phyloP scores from a whole-genome alignment of 2,797 vertebrate species.

The Pangasius larnaudii region DNA sequence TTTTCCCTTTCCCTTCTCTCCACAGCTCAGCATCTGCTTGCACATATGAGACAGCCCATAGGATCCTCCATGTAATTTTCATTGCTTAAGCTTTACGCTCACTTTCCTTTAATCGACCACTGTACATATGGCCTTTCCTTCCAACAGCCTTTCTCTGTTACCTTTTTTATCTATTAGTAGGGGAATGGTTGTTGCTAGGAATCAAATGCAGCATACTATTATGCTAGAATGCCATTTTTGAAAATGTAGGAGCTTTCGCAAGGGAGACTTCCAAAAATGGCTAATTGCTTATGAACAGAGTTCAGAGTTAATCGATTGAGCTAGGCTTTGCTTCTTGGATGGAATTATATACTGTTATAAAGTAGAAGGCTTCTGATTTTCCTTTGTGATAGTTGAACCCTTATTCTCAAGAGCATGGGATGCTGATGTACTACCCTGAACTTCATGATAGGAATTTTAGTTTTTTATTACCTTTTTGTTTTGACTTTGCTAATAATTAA shows the following conservation, averaged over 20 bases:
- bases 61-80: slow-evolving; percentile 72
- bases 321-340: slow-evolving; percentile 10
- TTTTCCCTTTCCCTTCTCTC: slow-evolving; percentile 64
- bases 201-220: slow-evolving; percentile 68
- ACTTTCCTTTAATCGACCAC: slow-evolving; percentile 66
- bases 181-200: slow-evolving; percentile 79
- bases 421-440: slow-evolving; percentile 8
- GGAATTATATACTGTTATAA: slow-evolving; percentile 10
- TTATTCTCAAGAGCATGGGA: slow-evolving; percentile 20
- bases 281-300: slow-evolving; percentile 43
- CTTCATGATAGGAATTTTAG: not conserved
- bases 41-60: slow-evolving; percentile 72
- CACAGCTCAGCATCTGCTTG: slow-evolving; percentile 79
- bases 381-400: not conserved
- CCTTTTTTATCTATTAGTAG: slow-evolving; percentile 62
- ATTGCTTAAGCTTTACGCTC: slow-evolving; percentile 77
- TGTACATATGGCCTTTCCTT: slow-evolving; percentile 72
- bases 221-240: slow-evolving; percentile 57
- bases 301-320: slow-evolving; percentile 42
- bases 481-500: not conserved
- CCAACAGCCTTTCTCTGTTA: slow-evolving; percentile 66
- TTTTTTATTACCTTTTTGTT: not conserved
- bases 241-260: slow-evolving; percentile 44
- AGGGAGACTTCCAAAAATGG: slow-evolving; percentile 53
- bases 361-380: slow-evolving; percentile 8